These are phyloP conservation scores for Limanda limanda DNA, from an alignment of 2,113 vertebrate genomes.

Conservation along the genomic window DNA sequence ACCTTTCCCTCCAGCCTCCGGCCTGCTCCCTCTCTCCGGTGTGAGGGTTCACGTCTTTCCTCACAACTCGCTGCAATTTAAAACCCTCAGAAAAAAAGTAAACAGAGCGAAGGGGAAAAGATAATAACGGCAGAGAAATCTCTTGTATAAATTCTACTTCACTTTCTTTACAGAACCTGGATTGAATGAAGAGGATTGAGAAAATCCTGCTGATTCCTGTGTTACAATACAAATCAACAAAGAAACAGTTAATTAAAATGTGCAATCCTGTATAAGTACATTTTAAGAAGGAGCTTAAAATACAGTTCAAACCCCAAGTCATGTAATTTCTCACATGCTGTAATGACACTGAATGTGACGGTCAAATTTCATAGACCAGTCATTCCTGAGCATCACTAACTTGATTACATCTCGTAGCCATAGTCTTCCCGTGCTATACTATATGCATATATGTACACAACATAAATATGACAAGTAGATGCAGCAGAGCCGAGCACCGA, in stretches of 20 bases:
- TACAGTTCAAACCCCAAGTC: too few relatives aligned
- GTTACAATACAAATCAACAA: too few relatives aligned
- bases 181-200: slow-evolving; percentile 19
- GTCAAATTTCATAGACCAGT: too few relatives aligned
- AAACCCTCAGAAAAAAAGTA: background rate
- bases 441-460: background rate
- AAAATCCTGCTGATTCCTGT: slow-evolving; percentile 3
- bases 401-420: background rate
- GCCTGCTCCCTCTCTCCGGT: background rate
- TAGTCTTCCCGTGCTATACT: background rate
- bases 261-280: too few relatives aligned
- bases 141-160: background rate
- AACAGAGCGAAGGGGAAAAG: background rate
- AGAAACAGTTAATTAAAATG: too few relatives aligned
- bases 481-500: background rate
- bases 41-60: too few relatives aligned
- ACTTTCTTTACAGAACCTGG: slow-evolving; percentile 3
- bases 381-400: too few relatives aligned
- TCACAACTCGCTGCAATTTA: background rate
- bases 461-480: background rate
- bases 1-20: background rate
- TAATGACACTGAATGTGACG: too few relatives aligned
- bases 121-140: background rate
- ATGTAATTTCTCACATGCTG: too few relatives aligned
- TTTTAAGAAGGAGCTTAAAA: too few relatives aligned